Evolutionary conservation across 2,888 invertebrate genomes (phyloP).

Genomic region (Rotaria socialis): DNA sequence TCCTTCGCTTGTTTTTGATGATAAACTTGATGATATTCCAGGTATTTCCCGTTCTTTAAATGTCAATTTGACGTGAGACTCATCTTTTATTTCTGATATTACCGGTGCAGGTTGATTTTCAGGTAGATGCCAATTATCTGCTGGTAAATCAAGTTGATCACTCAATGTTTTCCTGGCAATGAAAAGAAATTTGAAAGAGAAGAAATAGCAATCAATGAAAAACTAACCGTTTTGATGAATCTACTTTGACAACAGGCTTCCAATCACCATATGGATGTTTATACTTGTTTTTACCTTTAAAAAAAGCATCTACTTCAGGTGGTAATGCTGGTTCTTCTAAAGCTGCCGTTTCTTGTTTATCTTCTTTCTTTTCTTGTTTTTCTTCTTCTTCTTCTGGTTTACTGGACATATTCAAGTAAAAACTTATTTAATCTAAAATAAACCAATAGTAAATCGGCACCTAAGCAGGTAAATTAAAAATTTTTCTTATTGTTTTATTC

Average conservation of each 20-base stretch:
- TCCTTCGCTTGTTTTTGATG: neutral
- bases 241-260: neutral
- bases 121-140: slow-evolving; percentile 24
- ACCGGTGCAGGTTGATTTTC: slow-evolving; percentile 9
- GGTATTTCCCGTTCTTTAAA: slow-evolving; percentile 33
- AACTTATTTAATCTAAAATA: neutral
- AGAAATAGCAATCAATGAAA: neutral
- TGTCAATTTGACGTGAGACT: neutral
- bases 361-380: neutral
- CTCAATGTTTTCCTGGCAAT: neutral
- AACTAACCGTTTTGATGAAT: neutral
- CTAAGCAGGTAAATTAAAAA: neutral
- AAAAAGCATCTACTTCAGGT: slow-evolving; percentile 16
- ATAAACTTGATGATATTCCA: neutral
- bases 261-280: slow-evolving; percentile 27
- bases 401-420: neutral
- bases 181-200: neutral
- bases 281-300: neutral
- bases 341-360: neutral
- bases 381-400: neutral
- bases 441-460: neutral
- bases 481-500: neutral
- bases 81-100: neutral
- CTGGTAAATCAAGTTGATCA: neutral
- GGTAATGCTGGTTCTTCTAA: neutral